Conservation (phyloP, 2,797 vertebrate species). For the Chanos chanos region DNA sequence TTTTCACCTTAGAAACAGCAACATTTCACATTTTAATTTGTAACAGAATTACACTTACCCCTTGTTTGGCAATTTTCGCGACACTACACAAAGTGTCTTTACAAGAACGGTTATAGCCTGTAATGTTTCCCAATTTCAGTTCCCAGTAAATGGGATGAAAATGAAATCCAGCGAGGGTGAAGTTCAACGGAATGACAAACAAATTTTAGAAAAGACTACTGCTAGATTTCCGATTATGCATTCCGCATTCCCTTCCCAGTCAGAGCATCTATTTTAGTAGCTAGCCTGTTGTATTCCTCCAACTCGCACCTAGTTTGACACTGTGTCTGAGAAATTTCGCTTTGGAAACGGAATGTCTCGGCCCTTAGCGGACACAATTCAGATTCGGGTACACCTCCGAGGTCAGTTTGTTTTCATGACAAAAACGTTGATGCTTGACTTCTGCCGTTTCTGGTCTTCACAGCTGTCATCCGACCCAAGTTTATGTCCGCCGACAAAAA, state of each 20-base stretch:
- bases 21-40: too few relatives aligned
- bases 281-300: constrained; percentile 32
- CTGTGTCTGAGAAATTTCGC: not conserved
- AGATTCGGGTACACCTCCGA: too few relatives aligned
- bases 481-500: constrained; percentile 46
- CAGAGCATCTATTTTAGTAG: constrained; percentile 28
- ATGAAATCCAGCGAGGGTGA: not conserved
- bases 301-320: not conserved
- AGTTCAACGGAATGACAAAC: not conserved
- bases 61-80: too few relatives aligned
- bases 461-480: constrained; percentile 22
- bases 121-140: too few relatives aligned
- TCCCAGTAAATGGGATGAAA: too few relatives aligned
- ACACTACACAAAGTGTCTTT: too few relatives aligned
- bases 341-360: constrained; percentile 1
- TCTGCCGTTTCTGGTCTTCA: constrained; percentile 18
- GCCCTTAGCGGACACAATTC: constrained; percentile 22
- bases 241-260: constrained; percentile 41
- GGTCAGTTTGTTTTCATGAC: constrained; percentile 18
- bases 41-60: too few relatives aligned
- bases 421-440: constrained; percentile 29
- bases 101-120: too few relatives aligned
- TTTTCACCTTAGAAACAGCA: too few relatives aligned
- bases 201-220: not conserved
- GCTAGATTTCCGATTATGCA: not conserved